These are phyloP conservation scores for Hydrozoanthus gracilis DNA, from an alignment of 92 coral and sea anemone genomes.

Conservation along the genomic window DNA sequence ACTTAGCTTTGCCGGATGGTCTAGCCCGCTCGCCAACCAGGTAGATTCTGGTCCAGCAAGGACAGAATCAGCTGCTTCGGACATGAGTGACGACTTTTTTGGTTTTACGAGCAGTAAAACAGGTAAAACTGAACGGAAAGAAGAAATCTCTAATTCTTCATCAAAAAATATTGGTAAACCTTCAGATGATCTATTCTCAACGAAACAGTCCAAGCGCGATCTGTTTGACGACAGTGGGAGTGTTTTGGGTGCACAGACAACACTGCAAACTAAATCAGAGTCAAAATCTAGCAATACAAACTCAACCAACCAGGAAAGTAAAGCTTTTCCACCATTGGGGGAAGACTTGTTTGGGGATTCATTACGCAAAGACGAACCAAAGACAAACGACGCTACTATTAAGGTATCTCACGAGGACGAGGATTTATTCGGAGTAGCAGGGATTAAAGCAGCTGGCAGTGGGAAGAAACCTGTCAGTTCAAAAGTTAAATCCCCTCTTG, in stretches of 20 bases:
- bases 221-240: conserved; percentile 55
- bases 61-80: conserved; percentile 71
- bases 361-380: background rate
- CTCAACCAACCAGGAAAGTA: background rate
- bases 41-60: conserved; percentile 55
- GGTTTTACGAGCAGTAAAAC: conserved; percentile 74
- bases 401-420: background rate
- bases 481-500: conserved; percentile 32
- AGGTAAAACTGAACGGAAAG: conserved; percentile 23
- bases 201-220: conserved; percentile 34
- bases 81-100: conserved; percentile 88
- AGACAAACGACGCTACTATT: background rate
- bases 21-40: conserved; percentile 35
- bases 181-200: conserved; percentile 58
- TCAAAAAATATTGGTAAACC: conserved; percentile 50
- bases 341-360: conserved; percentile 51
- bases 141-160: conserved; percentile 23
- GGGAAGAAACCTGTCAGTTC: conserved; percentile 19
- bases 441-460: conserved; percentile 22
- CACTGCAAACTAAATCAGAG: conserved; percentile 7
- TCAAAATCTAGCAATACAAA: background rate
- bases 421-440: conserved; percentile 1
- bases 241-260: conserved; percentile 13
- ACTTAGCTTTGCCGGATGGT: conserved; percentile 40
- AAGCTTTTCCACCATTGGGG: conserved; percentile 18